phyloP scores from a whole-genome alignment of 2,797 vertebrate genomes.

The Tauraco hartlaubi region DNA sequence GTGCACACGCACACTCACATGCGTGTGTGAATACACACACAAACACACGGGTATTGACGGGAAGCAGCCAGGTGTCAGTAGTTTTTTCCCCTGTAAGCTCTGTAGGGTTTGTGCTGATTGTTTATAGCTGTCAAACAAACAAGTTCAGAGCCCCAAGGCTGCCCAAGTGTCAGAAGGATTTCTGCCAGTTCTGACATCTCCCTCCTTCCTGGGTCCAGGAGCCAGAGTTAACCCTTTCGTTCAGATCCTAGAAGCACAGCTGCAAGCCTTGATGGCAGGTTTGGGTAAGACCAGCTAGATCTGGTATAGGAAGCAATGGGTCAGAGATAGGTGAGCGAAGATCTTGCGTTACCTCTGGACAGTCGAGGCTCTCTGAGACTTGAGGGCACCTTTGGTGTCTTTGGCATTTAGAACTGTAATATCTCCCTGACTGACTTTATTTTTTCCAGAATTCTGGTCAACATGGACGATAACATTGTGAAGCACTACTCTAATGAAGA shows the following conservation, averaged over 20 bases:
- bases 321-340: neutral
- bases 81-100: neutral
- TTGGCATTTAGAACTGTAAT: neutral
- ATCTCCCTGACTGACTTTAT: neutral
- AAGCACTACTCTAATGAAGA: slow-evolving; percentile 99
- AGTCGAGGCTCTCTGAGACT: neutral
- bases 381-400: neutral
- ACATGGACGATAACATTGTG: slow-evolving; percentile 99
- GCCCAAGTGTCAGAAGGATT: neutral
- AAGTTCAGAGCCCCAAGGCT: neutral
- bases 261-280: neutral
- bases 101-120: neutral
- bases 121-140: neutral
- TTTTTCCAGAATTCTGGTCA: slow-evolving; percentile 91
- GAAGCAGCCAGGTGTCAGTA: neutral
- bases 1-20: no score
- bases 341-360: neutral
- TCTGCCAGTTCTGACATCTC: neutral
- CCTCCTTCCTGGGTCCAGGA: neutral
- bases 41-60: neutral
- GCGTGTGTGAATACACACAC: fast-evolving
- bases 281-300: neutral
- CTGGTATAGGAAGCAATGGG: neutral
- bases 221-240: neutral
- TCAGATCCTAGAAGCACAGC: neutral